Base-by-base conservation (phyloP, 2,888 invertebrate genomes). In the Endomychus coccineus region DNA sequence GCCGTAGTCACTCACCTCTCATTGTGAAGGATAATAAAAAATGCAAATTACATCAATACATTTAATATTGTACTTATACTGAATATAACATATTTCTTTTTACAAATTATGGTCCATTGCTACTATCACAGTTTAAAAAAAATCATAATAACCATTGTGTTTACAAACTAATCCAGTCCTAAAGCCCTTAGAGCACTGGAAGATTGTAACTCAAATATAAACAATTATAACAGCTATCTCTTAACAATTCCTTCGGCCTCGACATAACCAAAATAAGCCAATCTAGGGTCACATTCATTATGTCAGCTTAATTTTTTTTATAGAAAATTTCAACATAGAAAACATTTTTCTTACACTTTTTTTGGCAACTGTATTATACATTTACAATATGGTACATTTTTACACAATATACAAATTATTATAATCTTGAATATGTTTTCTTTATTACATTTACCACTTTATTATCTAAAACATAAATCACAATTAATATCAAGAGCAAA, bases 81-180 rank as follows among this genome's bases (percentile, higher is more conserved):
- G 52, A 53, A 42, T 45, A 46, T 52, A 48, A 48, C 50, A 55
- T 56, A 49, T 57, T 54, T 55, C 53, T 51, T 56, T 63, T 63
- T 62, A 64, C 65, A 66, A 64, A 65, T 58, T 57, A 59, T 63
- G 66, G 66, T 66, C 66, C 66, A 52, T 53, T 66, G 57, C 67
- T 67, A 67, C 66, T 67, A 67, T 67, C 67, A 67, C 67, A 67
- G 67, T 61, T 66, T 62, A 62, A 59, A 67, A n/a, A 64, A 64
- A 63, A 58, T 55, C 49, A 55, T 53, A 52, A 54, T 51, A 54
- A 49, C 46, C 44, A 42, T 22, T 12, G 7, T 16, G 27, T 24
- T 27, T 13, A 34, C 25, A 35, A 34, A 9, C 27, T 11, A 19
- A 29, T 25, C 34, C 22, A 13, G 9, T 27, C 30, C 22, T 25